Evolutionary conservation across 1,140 invertebrate genomes (phyloP), one percentile per base, ranked within the genome.

Genomic region (Dryas iulia): DNA sequence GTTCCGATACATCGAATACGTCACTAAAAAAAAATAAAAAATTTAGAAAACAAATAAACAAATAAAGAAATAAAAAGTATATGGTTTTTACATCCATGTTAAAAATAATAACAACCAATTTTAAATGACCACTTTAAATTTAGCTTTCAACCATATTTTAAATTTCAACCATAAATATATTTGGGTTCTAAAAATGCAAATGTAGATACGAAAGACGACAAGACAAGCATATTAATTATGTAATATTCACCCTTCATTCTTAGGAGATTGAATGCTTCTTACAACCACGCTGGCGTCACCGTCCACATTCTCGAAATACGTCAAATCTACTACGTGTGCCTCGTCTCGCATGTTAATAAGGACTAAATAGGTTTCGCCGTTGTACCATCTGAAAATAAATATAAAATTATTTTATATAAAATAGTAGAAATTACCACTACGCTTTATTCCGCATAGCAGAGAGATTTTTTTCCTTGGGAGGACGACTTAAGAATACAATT

Each of bases 281-380:
- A 93, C 52, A 57, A 89, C 74, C 3, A 94, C 90, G 10, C 82
- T 73, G n/a, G 94, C 74, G 65, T 91, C 75, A 14, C 92, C 85
- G 2, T 81, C 71, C 8, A 88, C 81, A 66, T 88, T 85, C 66
- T 89, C 86, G 39, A 90, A 88, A 66, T 88, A 85, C 2, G 82
- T 84, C 56, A 89, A 72, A 67, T 90, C 79, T 5, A 89, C 70
- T 2, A 66, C 66, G 56, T 85, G 58, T 0, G 79, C 81, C 2
- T 28, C 67, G 1, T 85, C 81, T 47, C 79, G 74, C 81, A 88
- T 81, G 53, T 90, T 90, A 18, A 90, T 72, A 2, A 89, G 58
- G 0, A 87, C 81, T 10, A 87, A 14, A 57, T 82, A 90, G n/a
- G 62, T 76, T 11, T 85, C 76, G 7, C 65, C 75, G 0, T 83